These are phyloP conservation scores for Sciurus niger DNA, from an alignment of 2,113 vertebrate species.

Conservation along the genomic window DNA sequence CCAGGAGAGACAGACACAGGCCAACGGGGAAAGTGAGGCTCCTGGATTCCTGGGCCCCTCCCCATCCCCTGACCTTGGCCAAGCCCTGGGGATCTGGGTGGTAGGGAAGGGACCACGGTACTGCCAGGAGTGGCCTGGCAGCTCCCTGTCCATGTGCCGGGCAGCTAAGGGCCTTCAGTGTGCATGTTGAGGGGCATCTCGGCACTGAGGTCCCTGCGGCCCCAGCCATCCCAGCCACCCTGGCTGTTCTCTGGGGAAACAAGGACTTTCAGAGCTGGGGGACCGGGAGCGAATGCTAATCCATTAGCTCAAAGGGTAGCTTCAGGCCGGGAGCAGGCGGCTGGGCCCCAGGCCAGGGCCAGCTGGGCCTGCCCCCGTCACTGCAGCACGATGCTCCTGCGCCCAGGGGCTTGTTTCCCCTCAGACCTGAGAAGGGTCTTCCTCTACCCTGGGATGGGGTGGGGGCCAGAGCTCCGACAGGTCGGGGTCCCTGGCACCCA, in stretches of 20 bases:
- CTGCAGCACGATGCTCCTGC: rapidly evolving
- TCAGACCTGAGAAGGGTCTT: neutral
- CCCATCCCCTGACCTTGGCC: neutral
- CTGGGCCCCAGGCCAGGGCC: slow-evolving; percentile 41
- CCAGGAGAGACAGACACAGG: neutral
- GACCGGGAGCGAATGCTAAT: neutral
- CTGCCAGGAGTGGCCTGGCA: neutral
- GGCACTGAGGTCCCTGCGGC: neutral
- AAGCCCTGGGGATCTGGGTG: neutral
- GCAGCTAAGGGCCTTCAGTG: neutral
- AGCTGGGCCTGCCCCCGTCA: neutral
- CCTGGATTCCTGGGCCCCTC: neutral
- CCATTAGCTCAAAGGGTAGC: neutral
- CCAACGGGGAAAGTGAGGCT: too few relatives aligned
- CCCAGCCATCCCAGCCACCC: neutral
- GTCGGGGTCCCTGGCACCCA: neutral
- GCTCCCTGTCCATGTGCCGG: neutral
- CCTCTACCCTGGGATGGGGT: neutral
- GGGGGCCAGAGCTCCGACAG: neutral
- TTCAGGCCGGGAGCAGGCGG: neutral
- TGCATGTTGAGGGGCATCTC: neutral
- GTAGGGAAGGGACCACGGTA: rapidly evolving
- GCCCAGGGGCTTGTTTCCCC: neutral
- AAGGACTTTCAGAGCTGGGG: neutral
- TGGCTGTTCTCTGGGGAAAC: neutral